phyloP scores from a whole-genome alignment of 2,797 vertebrate genomes.

The Zenarchopterus dispar region DNA sequence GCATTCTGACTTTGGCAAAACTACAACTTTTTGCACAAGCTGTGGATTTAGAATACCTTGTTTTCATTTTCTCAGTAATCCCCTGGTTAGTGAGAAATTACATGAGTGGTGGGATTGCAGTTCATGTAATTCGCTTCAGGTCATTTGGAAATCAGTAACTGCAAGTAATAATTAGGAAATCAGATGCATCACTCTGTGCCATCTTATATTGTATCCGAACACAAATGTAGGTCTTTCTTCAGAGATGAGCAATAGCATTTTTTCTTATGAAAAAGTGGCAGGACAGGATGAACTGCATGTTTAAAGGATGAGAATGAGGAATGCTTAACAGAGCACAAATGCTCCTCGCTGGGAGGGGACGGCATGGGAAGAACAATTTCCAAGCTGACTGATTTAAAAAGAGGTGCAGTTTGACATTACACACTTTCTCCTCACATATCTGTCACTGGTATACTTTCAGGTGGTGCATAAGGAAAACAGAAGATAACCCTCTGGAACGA shows the following conservation, averaged over 20 bases:
- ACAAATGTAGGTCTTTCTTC: constrained; percentile 10
- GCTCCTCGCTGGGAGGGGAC: constrained; percentile 34
- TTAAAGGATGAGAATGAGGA: constrained; percentile 68
- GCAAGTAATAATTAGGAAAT: constrained; percentile 3
- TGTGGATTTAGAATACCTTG: constrained; percentile 20
- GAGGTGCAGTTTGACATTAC: neutral
- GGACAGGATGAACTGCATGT: constrained; percentile 75
- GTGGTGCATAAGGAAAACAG: constrained; percentile 12
- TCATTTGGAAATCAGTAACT: constrained; percentile 20
- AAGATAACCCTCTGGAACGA: constrained; percentile 23
- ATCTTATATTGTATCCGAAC: neutral
- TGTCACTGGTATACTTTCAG: constrained; percentile 18
- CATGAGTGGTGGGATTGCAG: constrained; percentile 8
- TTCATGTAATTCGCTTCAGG: neutral
- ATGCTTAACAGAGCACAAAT: constrained; percentile 50
- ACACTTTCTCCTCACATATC: neutral
- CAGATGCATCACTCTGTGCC: constrained; percentile 5
- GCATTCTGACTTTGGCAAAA: constrained; percentile 52
- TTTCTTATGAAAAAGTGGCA: constrained; percentile 67
- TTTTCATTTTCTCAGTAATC: constrained; percentile 28
- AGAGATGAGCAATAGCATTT: constrained; percentile 26
- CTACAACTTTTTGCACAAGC: constrained; percentile 48
- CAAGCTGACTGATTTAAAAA: constrained; percentile 2
- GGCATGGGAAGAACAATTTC: constrained; percentile 20
- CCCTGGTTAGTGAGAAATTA: too few species aligned